phyloP scores from a whole-genome alignment of 2,113 vertebrate species.

The Poecile atricapillus region DNA sequence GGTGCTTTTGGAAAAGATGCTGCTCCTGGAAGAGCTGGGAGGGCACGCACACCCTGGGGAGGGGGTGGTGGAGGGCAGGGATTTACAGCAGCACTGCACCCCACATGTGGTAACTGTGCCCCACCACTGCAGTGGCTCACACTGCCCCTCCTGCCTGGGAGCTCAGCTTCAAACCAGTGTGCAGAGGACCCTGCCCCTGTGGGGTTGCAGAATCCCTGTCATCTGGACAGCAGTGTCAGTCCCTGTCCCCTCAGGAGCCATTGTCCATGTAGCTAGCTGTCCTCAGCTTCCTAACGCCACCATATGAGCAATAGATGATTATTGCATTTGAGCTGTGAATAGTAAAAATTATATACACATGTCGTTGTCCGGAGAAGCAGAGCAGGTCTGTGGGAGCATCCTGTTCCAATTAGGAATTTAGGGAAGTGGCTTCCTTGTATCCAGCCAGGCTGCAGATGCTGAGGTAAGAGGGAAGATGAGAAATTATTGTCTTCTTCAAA shows the following conservation, averaged over 20 bases:
- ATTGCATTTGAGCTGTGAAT: not conserved
- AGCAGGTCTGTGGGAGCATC: not conserved
- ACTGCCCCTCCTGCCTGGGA: not conserved
- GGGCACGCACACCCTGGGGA: accelerated
- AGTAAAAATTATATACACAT: not conserved
- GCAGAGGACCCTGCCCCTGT: not conserved
- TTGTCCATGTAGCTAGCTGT: not conserved
- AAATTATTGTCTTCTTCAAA: not conserved
- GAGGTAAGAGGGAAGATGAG: not conserved
- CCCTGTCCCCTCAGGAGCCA: not conserved
- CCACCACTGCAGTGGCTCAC: accelerated
- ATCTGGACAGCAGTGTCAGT: not conserved
- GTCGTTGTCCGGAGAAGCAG: not conserved
- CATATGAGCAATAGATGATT: not conserved
- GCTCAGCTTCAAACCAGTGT: not conserved
- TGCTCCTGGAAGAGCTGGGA: not conserved
- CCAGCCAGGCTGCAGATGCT: not conserved
- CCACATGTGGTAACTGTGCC: not conserved
- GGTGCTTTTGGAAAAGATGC: not conserved
- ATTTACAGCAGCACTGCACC: accelerated
- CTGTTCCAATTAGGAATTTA: not conserved
- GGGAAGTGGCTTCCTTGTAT: not conserved
- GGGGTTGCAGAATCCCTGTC: not conserved
- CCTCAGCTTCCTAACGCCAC: not conserved
- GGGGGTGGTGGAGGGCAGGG: not conserved